These are phyloP conservation scores for Varanus salvator DNA, from an alignment of 2,113 vertebrate genomes.

Conservation along the genomic window DNA sequence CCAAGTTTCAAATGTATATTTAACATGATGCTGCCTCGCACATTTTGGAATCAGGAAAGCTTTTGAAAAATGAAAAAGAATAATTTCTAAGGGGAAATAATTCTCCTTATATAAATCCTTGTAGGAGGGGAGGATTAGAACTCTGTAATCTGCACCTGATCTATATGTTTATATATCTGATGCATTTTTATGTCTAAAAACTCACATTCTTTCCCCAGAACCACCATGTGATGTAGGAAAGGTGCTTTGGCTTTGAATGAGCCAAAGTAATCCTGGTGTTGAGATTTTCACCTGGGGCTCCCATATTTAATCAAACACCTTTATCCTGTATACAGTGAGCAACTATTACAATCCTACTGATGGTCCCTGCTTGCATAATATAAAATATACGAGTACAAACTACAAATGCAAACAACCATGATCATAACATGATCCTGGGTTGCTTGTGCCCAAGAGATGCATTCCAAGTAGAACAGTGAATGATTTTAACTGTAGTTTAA, in stretches of 20 bases:
- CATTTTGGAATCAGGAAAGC: not conserved
- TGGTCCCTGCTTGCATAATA: not conserved
- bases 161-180: not conserved
- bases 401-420: too few species aligned
- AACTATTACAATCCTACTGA: not conserved
- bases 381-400: not conserved
- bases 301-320: not conserved
- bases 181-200: not conserved
- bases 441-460: not conserved
- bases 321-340: not conserved
- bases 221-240: not conserved
- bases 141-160: not conserved
- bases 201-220: not conserved
- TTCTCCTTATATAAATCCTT: conserved; percentile 14
- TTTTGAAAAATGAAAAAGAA: conserved; percentile 20
- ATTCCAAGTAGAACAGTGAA: not conserved
- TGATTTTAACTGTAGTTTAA: not conserved
- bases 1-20: conserved; percentile 44
- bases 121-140: conserved; percentile 8
- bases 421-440: not conserved
- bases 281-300: not conserved
- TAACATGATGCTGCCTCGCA: conserved; percentile 31
- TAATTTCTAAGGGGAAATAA: not conserved
- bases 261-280: not conserved
- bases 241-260: not conserved